phyloP scores from a whole-genome alignment of 2,888 invertebrate genomes.

The Ormyrus thymus region DNA sequence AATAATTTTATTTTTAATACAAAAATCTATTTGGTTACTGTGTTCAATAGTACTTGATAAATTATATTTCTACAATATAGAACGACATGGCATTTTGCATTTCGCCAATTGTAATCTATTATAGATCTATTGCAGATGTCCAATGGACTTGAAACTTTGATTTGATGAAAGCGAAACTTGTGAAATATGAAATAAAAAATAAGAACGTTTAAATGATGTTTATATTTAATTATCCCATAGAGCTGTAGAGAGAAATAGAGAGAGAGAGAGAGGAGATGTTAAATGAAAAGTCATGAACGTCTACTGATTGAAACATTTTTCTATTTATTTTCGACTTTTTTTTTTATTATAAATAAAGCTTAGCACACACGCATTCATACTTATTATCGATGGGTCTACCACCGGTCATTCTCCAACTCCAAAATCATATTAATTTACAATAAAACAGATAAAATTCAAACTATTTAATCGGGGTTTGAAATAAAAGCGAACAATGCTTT shows the following conservation, averaged over 20 bases:
- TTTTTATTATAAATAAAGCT: slow-evolving; percentile 70
- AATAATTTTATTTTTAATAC: slow-evolving; percentile 48
- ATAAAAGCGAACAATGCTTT: slow-evolving; percentile 39
- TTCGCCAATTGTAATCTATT: slow-evolving; percentile 23
- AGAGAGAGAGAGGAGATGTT: background rate
- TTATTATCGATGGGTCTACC: slow-evolving; percentile 68
- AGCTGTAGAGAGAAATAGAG: too few species aligned
- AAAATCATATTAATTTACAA: slow-evolving; percentile 55
- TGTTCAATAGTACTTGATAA: slow-evolving; percentile 35
- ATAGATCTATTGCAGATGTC: background rate
- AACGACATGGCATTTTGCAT: slow-evolving; percentile 49
- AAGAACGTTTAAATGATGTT: too few species aligned
- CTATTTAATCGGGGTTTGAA: slow-evolving; percentile 41
- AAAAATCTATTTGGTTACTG: slow-evolving; percentile 30
- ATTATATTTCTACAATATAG: slow-evolving; percentile 51
- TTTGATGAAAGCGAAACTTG: slow-evolving; percentile 31
- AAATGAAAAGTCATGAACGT: slow-evolving; percentile 33
- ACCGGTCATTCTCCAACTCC: slow-evolving; percentile 64
- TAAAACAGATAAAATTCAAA: slow-evolving; percentile 41
- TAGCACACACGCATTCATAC: slow-evolving; percentile 73
- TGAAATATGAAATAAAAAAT: slow-evolving; percentile 32
- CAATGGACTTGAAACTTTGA: slow-evolving; percentile 30
- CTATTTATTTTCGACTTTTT: slow-evolving; percentile 52
- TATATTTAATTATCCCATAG: too few species aligned
- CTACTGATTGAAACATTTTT: slow-evolving; percentile 52